phyloP scores from a whole-genome alignment of 2,113 vertebrate species.

The Colaptes auratus region DNA sequence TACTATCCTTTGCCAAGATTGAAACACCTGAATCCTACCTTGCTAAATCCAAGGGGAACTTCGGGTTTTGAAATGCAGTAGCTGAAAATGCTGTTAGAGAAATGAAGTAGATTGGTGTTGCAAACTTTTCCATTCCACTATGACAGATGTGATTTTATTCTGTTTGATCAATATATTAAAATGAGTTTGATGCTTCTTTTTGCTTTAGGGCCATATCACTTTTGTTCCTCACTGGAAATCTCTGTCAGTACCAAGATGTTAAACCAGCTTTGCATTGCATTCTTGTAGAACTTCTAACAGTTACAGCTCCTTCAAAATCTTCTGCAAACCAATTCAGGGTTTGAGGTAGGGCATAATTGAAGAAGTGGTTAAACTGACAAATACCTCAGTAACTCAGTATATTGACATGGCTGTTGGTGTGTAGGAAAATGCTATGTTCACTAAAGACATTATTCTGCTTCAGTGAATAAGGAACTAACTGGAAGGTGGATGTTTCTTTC shows the following conservation, averaged over 20 bases:
- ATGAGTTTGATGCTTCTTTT: neutral
- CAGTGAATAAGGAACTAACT: neutral
- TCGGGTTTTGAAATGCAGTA: neutral
- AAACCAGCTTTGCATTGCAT: fast-evolving
- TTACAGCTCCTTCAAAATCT: neutral
- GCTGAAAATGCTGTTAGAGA: neutral
- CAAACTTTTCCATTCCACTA: neutral
- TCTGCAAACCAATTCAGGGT: neutral
- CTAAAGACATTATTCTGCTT: neutral
- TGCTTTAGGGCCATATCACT: neutral
- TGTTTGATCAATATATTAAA: neutral
- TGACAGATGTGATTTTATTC: neutral
- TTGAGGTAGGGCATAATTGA: neutral
- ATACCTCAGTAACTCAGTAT: neutral
- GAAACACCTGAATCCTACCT: neutral
- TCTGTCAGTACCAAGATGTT: neutral
- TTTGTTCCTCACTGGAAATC: neutral
- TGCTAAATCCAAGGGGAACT: neutral
- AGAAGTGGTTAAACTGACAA: neutral
- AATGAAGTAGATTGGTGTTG: neutral
- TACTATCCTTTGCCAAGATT: neutral
- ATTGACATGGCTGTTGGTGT: neutral
- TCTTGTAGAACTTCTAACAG: neutral
- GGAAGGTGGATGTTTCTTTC: neutral
- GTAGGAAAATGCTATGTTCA: neutral